phyloP scores from a whole-genome alignment of 2,113 vertebrate species.

The Lycocorax pyrrhopterus region DNA sequence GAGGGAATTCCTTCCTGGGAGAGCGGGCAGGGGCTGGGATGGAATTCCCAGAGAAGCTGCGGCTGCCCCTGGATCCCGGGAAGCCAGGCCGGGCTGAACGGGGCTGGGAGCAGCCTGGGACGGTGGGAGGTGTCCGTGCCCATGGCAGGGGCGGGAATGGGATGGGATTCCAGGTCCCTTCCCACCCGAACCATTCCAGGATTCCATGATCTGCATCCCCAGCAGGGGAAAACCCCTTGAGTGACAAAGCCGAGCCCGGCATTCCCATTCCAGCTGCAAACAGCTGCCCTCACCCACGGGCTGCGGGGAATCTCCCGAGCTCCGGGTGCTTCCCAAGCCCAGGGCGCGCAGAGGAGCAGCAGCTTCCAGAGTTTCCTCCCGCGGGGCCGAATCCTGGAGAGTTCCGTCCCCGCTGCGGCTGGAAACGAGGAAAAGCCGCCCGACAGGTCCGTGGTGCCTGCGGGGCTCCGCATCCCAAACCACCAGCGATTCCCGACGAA shows the following conservation, averaged over 20 bases:
- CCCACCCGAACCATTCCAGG: not conserved
- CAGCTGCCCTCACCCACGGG: fast-evolving
- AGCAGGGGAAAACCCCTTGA: not conserved
- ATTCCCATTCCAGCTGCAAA: not conserved
- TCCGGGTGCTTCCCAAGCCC: not conserved
- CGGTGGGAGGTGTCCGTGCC: not conserved
- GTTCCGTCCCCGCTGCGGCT: not conserved
- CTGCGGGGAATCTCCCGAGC: not conserved
- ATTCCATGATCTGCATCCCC: no score
- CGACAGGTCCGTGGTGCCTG: not conserved
- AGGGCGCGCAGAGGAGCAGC: not conserved
- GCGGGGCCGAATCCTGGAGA: not conserved
- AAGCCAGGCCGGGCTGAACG: not conserved
- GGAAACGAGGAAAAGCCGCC: not conserved
- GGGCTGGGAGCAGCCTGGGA: not conserved
- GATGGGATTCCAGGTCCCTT: not conserved
- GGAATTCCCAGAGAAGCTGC: not conserved
- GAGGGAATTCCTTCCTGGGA: not conserved
- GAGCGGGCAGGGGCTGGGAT: not conserved
- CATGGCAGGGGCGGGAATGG: not conserved
- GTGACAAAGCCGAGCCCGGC: fast-evolving
- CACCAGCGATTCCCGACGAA: fast-evolving
- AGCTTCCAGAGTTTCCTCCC: not conserved
- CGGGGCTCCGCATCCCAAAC: not conserved
- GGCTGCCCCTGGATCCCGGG: not conserved